A percentile compares a stretch with the other conserved stretches of the same genome.
These are phyloP conservation scores for Onychomys leucogaster DNA, from an alignment of 2,797 vertebrate genomes.

Conservation along the genomic window DNA sequence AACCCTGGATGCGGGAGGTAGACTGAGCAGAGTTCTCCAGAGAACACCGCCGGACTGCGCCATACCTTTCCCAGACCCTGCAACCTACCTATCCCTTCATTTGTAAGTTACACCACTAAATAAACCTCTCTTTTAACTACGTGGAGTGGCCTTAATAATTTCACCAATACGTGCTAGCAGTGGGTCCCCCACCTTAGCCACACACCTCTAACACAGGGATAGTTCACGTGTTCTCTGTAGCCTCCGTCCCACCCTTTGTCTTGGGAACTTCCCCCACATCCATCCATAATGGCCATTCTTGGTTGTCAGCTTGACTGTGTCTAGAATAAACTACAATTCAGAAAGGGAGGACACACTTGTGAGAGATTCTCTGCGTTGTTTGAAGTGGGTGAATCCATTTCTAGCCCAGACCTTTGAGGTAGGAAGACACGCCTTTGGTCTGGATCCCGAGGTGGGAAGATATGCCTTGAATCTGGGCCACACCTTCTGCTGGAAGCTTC, in stretches of 20 bases:
- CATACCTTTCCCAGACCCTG: too few species aligned
- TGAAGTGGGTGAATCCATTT: background rate
- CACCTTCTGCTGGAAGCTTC: background rate
- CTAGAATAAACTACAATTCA: background rate
- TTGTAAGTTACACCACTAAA: too few species aligned
- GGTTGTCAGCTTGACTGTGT: background rate
- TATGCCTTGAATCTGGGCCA: background rate
- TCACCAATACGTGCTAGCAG: background rate
- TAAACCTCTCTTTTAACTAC: too few species aligned
- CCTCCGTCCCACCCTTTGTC: accelerated
- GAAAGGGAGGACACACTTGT: background rate
- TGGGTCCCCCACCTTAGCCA: background rate
- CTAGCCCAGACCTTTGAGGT: background rate
- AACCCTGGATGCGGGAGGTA: too few species aligned
- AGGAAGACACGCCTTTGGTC: background rate
- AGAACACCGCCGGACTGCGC: too few species aligned
- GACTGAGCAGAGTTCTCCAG: too few species aligned
- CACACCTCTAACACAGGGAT: background rate
- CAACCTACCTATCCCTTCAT: too few species aligned
- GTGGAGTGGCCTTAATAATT: too few species aligned
- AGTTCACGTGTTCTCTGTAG: background rate
- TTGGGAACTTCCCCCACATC: background rate
- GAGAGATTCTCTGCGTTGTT: background rate
- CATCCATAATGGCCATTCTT: background rate
- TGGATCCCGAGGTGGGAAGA: background rate